Evolutionary conservation across 2,888 invertebrate genomes (phyloP).

Genomic region (Ptychoptera contaminata): DNA sequence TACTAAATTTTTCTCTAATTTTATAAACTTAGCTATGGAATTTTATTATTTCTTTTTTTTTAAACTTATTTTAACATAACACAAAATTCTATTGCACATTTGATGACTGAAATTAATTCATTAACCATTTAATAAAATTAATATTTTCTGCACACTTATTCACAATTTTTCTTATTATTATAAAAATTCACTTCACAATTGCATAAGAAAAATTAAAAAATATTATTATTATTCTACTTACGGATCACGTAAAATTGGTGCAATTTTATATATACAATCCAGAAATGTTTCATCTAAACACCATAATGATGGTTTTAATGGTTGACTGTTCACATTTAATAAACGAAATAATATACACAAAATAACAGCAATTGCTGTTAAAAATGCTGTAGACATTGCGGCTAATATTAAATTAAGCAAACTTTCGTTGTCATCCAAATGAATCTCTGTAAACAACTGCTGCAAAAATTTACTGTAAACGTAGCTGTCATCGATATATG

Average conservation of each 20-base stretch:
- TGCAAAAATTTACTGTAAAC: constrained; percentile 12
- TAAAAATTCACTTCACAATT: too few species aligned
- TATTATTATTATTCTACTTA: constrained; percentile 44
- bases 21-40: too few species aligned
- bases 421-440: constrained; percentile 15
- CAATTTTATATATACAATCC: constrained; percentile 61
- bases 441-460: constrained; percentile 12
- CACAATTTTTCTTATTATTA: too few species aligned
- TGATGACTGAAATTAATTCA: too few species aligned
- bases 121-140: too few species aligned
- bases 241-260: constrained; percentile 66
- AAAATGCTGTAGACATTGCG: constrained; percentile 62
- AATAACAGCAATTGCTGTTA: constrained; percentile 67
- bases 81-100: too few species aligned
- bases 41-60: too few species aligned
- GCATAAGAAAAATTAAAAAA: too few species aligned
- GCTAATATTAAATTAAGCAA: constrained; percentile 14
- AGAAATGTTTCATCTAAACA: constrained; percentile 63
- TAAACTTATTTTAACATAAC: too few species aligned
- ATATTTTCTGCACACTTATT: too few species aligned
- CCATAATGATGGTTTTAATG: constrained; percentile 60
- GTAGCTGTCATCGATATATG: constrained; percentile 15
- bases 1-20: too few species aligned
- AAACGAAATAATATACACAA: constrained; percentile 70
- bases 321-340: constrained; percentile 69